Percentiles rank a stretch among this genome's conserved stretches.
These are phyloP conservation scores for Apodemia duryi DNA, from an alignment of 2,888 invertebrate genomes.

Conservation along the genomic window DNA sequence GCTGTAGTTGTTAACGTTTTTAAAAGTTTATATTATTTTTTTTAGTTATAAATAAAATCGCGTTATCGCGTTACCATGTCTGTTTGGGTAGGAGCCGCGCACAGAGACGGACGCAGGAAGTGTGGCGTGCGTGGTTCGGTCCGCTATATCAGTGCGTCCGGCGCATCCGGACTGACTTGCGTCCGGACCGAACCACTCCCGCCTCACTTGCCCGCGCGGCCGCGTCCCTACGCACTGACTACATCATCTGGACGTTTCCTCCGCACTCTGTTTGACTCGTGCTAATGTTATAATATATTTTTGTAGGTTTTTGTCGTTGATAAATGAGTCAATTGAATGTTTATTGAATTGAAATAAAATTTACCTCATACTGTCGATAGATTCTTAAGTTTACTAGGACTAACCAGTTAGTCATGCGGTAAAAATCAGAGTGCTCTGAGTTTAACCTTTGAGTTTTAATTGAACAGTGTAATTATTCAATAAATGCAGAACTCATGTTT, in stretches of 20 bases:
- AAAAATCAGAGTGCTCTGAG: too few relatives aligned
- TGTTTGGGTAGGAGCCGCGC: constrained; percentile 52
- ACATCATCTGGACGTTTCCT: constrained; percentile 41
- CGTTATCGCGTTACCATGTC: constrained; percentile 45
- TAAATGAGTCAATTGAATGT: constrained; percentile 78
- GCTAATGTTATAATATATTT: constrained; percentile 77
- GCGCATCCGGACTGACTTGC: constrained; percentile 11
- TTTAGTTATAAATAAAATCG: constrained; percentile 63
- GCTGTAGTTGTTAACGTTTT: constrained; percentile 78
- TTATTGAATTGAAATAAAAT: constrained; percentile 72
- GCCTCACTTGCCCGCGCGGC: constrained; percentile 31
- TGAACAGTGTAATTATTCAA: too few relatives aligned
- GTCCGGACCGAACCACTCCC: constrained; percentile 23
- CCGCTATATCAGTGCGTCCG: constrained; percentile 14
- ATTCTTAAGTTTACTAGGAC: too few relatives aligned
- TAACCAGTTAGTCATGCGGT: too few relatives aligned
- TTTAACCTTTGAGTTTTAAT: too few relatives aligned
- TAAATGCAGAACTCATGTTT: too few relatives aligned
- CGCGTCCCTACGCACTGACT: constrained; percentile 35
- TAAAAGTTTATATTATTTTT: constrained; percentile 69
- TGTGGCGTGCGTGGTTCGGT: constrained; percentile 30
- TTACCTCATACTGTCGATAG: too few relatives aligned
- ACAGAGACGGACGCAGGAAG: constrained; percentile 27
- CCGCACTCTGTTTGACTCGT: constrained; percentile 65
- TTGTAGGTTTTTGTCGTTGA: constrained; percentile 78